Conservation (phyloP, 2,113 vertebrate species). For the Emydura subglobosa region DNA sequence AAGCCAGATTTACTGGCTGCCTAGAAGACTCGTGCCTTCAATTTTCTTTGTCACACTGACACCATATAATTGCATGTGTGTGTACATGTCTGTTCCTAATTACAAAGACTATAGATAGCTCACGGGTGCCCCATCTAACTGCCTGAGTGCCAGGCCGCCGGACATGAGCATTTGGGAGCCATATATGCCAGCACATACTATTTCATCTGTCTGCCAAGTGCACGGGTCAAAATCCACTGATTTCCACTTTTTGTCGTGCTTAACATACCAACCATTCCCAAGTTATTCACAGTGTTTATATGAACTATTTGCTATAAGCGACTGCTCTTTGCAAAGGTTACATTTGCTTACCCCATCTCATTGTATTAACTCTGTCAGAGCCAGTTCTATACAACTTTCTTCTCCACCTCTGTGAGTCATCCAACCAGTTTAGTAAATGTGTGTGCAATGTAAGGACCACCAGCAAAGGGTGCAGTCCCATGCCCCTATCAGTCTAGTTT, state of each 20-base stretch:
- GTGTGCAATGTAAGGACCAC: neutral
- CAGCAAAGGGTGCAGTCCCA: neutral
- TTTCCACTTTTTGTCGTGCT: neutral
- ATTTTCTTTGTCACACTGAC: slow-evolving; percentile 51
- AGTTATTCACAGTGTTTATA: neutral
- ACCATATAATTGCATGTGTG: slow-evolving; percentile 24
- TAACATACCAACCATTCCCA: neutral
- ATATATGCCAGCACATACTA: neutral
- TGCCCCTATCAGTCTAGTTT: neutral
- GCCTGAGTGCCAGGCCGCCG: neutral
- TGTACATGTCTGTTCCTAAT: neutral
- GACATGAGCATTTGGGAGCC: rapidly evolving
- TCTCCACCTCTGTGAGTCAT: neutral
- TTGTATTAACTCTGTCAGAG: slow-evolving; percentile 10
- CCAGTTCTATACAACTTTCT: neutral
- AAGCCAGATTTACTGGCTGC: slow-evolving; percentile 72
- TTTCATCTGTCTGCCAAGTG: neutral
- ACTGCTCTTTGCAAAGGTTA: neutral
- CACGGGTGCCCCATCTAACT: neutral
- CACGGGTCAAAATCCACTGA: neutral
- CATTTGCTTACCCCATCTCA: neutral
- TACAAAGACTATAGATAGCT: neutral
- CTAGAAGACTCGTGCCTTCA: slow-evolving; percentile 62
- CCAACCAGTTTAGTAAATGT: neutral
- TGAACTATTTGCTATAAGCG: neutral